Base-by-base conservation (phyloP, 2,113 vertebrate genomes). In the Pica pica region DNA sequence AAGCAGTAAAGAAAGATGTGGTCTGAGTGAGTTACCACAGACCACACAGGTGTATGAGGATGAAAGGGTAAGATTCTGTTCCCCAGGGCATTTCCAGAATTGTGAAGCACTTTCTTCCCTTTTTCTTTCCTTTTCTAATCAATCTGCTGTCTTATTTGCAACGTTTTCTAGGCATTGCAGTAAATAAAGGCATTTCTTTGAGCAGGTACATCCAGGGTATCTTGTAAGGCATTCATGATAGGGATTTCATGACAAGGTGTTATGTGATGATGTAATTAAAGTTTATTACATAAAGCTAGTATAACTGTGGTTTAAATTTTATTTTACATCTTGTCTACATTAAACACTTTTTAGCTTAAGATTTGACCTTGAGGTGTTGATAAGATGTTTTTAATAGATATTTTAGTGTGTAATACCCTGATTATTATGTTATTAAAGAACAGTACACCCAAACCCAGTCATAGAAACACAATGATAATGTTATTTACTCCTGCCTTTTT, bases 31-130 rank as follows among this genome's bases (percentile, higher is more conserved):
- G 23, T 59, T 71, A 55, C 33, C 47, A 39, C 15, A 49, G 49
- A 49, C 35, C 47, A 17, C 52, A n/a, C 4, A 39, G 12, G 9
- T 35, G 3, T 47, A 13, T 13, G 37, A 31, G 8, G 12, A 9
- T 63, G 35, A 24, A 67, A 75, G 31, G 17, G 4, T 13, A 70
- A 37, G 28, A 81, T 61, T 90, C 5, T 2, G 6, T 39, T 81
- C 16, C 31, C 21, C 14, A 24, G 13, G 7, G 18, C 0, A 0
- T 50, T 73, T 47, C 16, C 16, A 49, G 64, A 55, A 57, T 2
- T 0, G 0, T 27, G 39, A 75, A 78, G 16, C 3, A 44, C 10
- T 73, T 80, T n/a, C 16, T 59, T 77, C n/a, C 31, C 5, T 57
- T 76, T 88, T 60, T 24, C 8, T 9, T 81, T 59, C 33, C 3